Evolutionary conservation across 2,113 vertebrate genomes (phyloP).

Genomic region (Prionailurus viverrinus): DNA sequence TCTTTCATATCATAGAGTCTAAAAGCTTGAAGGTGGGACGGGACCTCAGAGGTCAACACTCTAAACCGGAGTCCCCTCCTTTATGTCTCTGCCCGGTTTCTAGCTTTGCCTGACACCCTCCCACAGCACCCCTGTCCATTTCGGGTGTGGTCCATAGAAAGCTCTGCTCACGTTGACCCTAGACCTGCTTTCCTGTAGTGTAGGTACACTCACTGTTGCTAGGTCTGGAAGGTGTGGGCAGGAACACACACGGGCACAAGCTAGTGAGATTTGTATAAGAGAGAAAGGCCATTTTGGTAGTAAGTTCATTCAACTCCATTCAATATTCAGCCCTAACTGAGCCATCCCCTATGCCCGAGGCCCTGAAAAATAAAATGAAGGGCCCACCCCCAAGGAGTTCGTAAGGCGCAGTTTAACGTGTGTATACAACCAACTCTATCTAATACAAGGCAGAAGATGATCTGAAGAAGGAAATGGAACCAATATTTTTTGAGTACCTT

Average conservation of each 20-base stretch:
- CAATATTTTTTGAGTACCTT: neutral
- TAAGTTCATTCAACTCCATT: neutral
- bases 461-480: neutral
- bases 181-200: neutral
- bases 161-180: neutral
- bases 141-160: neutral
- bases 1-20: slow-evolving; percentile 67
- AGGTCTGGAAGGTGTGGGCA: neutral
- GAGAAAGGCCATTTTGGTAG: slow-evolving; percentile 10
- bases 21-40: slow-evolving; percentile 64
- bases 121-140: neutral
- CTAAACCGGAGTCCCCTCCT: slow-evolving; percentile 5
- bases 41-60: slow-evolving; percentile 40
- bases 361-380: neutral
- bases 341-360: neutral
- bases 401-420: neutral
- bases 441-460: neutral
- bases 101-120: neutral
- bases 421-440: neutral
- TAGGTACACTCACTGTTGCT: neutral
- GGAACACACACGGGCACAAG: neutral
- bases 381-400: neutral
- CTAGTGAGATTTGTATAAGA: neutral
- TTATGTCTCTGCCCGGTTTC: neutral
- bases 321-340: neutral